Base-by-base conservation (phyloP, 2,797 vertebrate genomes). In the Poecile montanus region DNA sequence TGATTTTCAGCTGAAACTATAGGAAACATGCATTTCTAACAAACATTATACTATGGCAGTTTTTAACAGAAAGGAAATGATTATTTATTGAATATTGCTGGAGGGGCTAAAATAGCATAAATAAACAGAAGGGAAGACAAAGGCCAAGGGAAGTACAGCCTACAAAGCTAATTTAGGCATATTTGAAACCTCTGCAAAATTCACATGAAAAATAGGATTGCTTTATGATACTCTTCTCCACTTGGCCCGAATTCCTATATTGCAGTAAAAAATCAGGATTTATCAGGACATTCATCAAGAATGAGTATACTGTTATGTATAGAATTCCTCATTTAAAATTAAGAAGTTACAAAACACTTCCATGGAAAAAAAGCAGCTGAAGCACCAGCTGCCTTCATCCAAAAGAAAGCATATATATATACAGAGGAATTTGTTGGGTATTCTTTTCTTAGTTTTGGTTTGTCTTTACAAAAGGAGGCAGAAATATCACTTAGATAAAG, bases 101-200 rank as follows among this genome's bases (percentile, higher is more conserved):
- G 17, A 76, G 48, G 67, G 40, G 36, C 68, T 85, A 63, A 89
- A 93, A 73, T 70, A 85, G 74, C 73, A 57, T 68, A 88, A 93
- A 93, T 58, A 96, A 94, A 93, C 72, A 94, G 34, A 76, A 92
- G 27, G 58, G 75, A 83, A 95, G 76, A 93, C 85, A 90, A 92
- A 93, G 85, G 58, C 53, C 48, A 50, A 50, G 58, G 79, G 88
- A 96, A 95, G 40, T 62, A 45, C 16, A 25, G 30, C 36, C 83
- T 72, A 58, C 70, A 90, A 84, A 72, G 36, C 54, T 91, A 89
- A 60, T 40, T 88, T 65, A 88, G 83, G 30, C 32, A 23, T 83
- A 36, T 74, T 75, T 78, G 70, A 89, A 93, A 78, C 34, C 48
- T 87, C 67, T 83, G 72, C 42, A 85, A 85, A 89, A 67, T 85